Percentiles rank a stretch among this genome's conserved stretches.
phyloP scores from a whole-genome alignment of 2,797 vertebrate species.

The Sebastes minor region DNA sequence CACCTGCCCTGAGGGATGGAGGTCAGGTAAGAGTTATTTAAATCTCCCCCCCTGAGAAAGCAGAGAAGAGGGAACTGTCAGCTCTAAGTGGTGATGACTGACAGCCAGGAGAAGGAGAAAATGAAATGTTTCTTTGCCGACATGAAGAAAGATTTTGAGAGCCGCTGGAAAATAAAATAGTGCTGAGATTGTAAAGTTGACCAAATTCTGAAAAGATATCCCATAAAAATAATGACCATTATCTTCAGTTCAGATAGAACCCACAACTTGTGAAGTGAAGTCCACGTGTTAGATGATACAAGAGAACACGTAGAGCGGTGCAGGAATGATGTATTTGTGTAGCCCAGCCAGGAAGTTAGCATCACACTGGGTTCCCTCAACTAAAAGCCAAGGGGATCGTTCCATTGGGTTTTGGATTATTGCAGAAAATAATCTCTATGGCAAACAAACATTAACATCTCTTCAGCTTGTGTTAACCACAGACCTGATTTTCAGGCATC shows the following conservation, averaged over 20 bases:
- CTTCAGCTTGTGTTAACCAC: no score
- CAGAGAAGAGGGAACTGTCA: conserved; percentile 4
- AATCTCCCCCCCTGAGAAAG: not conserved
- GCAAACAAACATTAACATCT: no score
- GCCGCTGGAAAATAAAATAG: not conserved
- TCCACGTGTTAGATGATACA: not conserved
- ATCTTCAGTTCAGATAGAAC: not conserved
- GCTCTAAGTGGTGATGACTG: not conserved
- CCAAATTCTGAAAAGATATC: not conserved
- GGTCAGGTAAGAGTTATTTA: not conserved
- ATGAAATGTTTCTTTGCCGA: not conserved
- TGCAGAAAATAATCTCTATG: no score
- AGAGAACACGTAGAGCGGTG: not conserved
- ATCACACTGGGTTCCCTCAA: no score
- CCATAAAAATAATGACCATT: not conserved
- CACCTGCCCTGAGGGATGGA: not conserved
- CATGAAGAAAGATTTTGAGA: not conserved
- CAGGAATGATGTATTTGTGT: no score
- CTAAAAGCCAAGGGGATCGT: no score
- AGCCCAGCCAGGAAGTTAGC: no score
- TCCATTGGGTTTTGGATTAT: no score
- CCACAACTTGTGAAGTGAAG: not conserved
- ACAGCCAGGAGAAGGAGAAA: not conserved
- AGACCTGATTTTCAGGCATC: no score
- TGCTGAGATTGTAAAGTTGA: not conserved